A percentile compares a stretch with the other conserved stretches of the same genome.
Conservation (phyloP, 2,888 invertebrate genomes). For the Pammene aurita region DNA sequence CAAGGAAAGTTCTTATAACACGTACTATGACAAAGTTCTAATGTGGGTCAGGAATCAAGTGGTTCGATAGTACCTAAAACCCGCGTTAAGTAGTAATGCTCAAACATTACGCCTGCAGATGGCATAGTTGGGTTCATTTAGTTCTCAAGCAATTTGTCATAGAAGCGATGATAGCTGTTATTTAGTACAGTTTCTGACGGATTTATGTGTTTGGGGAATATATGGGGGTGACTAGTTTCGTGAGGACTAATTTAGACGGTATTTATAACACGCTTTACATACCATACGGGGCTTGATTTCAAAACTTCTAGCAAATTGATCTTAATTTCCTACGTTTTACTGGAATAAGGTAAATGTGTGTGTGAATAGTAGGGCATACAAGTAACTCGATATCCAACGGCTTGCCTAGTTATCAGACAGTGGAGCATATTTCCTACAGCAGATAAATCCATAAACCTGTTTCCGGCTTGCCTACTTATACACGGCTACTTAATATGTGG, state of each 20-base stretch:
- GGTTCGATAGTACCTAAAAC: too few relatives aligned
- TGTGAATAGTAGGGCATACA: too few relatives aligned
- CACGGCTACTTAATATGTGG: too few relatives aligned
- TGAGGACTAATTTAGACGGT: conserved; percentile 18
- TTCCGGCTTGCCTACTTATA: too few relatives aligned
- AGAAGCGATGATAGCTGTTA: conserved; percentile 68
- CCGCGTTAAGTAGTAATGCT: conserved; percentile 42
- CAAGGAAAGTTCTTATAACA: too few relatives aligned
- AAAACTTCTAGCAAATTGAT: not conserved
- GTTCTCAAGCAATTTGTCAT: conserved; percentile 72
- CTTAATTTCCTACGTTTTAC: not conserved
- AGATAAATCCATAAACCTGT: too few relatives aligned
- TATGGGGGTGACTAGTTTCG: conserved; percentile 19
- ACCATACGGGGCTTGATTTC: not conserved
- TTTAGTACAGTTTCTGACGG: conserved; percentile 61
- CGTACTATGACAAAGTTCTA: too few relatives aligned
- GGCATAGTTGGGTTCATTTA: conserved; percentile 59
- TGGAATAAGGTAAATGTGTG: too few relatives aligned
- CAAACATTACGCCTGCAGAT: conserved; percentile 43
- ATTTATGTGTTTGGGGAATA: conserved; percentile 44
- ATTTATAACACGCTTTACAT: conserved; percentile 16
- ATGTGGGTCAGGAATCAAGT: too few relatives aligned
- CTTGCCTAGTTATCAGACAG: too few relatives aligned
- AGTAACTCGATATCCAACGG: too few relatives aligned
- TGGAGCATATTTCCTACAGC: too few relatives aligned